These are phyloP conservation scores for Halisarca cf. caerulea DNA, from an alignment of 37 sponge, comb jelly and placozoan species.

Conservation along the genomic window DNA sequence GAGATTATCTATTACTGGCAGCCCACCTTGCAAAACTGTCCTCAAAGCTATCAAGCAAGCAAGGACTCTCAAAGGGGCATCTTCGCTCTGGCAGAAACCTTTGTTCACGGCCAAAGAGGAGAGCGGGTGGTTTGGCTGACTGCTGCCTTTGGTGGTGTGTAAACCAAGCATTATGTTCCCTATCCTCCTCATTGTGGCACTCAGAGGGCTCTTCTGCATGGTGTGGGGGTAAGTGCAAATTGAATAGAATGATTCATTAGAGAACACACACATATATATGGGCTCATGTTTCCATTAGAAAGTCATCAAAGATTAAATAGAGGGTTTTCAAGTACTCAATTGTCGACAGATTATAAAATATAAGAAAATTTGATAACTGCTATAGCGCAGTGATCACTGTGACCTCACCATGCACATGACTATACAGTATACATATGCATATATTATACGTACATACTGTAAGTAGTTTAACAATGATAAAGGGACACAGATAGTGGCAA, in stretches of 20 bases:
- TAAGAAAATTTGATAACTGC: not conserved
- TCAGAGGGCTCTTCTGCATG: slow-evolving; percentile 6
- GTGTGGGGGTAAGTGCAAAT: too few relatives aligned
- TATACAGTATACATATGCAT: too few relatives aligned
- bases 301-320: not conserved
- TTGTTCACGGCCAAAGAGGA: not conserved
- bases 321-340: not conserved
- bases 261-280: not conserved
- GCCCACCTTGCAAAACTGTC: not conserved
- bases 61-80: not conserved
- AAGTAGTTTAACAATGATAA: too few relatives aligned
- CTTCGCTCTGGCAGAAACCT: slow-evolving; percentile 13
- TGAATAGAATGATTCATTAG: not conserved
- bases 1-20: too few relatives aligned
- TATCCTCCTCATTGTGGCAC: slow-evolving; percentile 6
- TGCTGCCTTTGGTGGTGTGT: not conserved
- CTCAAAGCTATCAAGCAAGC: slow-evolving; percentile 12
- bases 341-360: not conserved
- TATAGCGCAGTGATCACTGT: too few relatives aligned
- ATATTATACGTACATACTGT: too few relatives aligned
- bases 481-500: too few relatives aligned
- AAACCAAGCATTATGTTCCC: slow-evolving; percentile 2
- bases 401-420: too few relatives aligned
- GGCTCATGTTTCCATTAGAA: not conserved
- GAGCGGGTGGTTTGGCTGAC: not conserved